Base-by-base conservation (phyloP, 2,113 vertebrate genomes). In the Greenwoodochromis staneri region DNA sequence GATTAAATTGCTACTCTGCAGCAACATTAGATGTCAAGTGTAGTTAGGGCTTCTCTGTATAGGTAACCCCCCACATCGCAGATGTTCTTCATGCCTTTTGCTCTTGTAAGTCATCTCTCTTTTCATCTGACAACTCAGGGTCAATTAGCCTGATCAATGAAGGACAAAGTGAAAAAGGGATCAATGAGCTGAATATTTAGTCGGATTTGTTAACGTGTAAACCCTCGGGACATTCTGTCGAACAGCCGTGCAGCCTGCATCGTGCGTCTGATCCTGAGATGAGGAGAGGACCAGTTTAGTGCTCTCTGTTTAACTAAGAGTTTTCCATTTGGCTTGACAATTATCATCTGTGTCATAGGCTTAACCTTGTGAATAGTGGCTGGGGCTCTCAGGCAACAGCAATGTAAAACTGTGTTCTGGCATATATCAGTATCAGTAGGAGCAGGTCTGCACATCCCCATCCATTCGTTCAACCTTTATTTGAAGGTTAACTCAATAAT, bases 101-200 rank as follows among this genome's bases (percentile, higher is more conserved):
- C 63, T 82, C 80, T 86, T 89, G 84, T 80, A 85, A 91, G 84
- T 86, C 80, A 66, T 89, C 36, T 73, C 63, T 82, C 83, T 49
- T 85, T 9, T 12, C 83, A 85, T 90, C 54, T 80, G 88, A 90
- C 40, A 12, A 81, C 86, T 94, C 90, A 29, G 85, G 91, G 91
- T 94, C 91, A 94, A 93, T 94, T 93, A 93, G 80, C 69, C 90
- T 49, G 87, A 96, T 95, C 92, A 55, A 84, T 95, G 87, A 91
- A 91, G 91, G 92, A 94, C 92, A 85, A 82, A 90, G 89, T 82
- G 85, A 90, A 66, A 38, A 36, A 55, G 40, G 71, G 89, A 94
- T 95, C 93, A 90, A 89, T 92, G 40, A 71, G 82, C 49, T 73
- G 81, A 91, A 91, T 89, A 92, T 94, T 88, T 82, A 84, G 69